Base-by-base conservation (phyloP, 2,888 invertebrate genomes). In the Coremacera marginata region DNA sequence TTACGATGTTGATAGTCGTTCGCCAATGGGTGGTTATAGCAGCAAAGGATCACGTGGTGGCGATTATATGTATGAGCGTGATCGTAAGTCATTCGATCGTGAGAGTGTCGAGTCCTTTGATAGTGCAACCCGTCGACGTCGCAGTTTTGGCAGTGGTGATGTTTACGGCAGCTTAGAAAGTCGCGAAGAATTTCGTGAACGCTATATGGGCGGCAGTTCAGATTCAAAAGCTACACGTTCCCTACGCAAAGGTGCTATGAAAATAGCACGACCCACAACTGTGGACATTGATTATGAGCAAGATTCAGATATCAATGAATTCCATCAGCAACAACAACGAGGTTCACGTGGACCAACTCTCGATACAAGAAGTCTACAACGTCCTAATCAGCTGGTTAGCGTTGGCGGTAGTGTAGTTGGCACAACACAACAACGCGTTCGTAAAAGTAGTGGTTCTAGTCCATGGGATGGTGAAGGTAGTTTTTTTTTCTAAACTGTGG, bases 391-490 rank as follows among this genome's bases (percentile, higher is more conserved):
- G 63, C 77, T 87, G 70, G 82, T 82, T 19, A 84, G 85, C 0
- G 80, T 60, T 7, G 68, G 75, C 19, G 37, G 57, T 19, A 68
- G 78, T 8, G 76, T 52, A 22, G 16, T 34, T 9, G 11, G 71
- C 68, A 78, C 5, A n/a, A 77, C 82, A 0, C 84, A 85, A 22
- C 82, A 84, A 49, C 83, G 89, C 16, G 81, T 88, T 68, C 86
- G 89, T 51, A 89, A 89, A 75, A 89, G 89, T 81, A 89, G 89
- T 74, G 89, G 89, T 37, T 89, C 89, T 0, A 89, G 89, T 63
- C 90, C 93, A 16, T 92, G 94, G 91, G 94, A 93, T 83, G 89
- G 89, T 8, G 89, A 89, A 82, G 89, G 89, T 89, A 78, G 78
- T 62, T 74, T 27, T n/a, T 19, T 27, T 51, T 60, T 70, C 14